Base-by-base conservation (phyloP, 2,888 invertebrate genomes). In the Psylliodes chrysocephalus region DNA sequence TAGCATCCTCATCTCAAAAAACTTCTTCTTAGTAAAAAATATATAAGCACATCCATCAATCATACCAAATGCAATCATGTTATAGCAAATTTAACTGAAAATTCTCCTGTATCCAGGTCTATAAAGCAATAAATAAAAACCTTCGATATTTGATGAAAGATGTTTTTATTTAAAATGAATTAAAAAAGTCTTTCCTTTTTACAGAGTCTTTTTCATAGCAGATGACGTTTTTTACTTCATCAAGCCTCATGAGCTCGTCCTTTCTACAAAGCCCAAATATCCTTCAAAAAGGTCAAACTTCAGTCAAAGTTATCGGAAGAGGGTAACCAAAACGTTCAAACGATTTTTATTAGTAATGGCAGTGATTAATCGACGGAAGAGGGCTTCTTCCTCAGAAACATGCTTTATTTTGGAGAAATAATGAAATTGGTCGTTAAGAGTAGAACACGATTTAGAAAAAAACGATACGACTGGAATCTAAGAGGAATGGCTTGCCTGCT, bases 301-400 rank as follows among this genome's bases (percentile, higher is more conserved):
- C 55, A 64, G 42, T 64, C 60, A 55, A 64, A 60, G 49, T 60
- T 54, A 64, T 60, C 55, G 44, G 44, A 42, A 55, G 28, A n/a
- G 44, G 30, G 60, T 25, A 55, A 46, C 54, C 49, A 42, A 55
- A 33, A 28, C 51, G 49, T 15, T 28, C n/a, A 55, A 54, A 55
- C 55, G 54, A 49, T 44, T 54, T 64, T 51, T 51, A 54, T 57
- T 30, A 22, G 19, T 47, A 40, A 44, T 61, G 61, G 62, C 63
- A 64, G 57, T 62, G 61, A 67, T 67, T 61, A 67, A 67, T 64
- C 47, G 52, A 17, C 10, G 38, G 42, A 35, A 49, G 51, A 47
- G 25, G 46, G 53, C 46, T 59, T 22, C 42, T 56, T 44, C 44
- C 44, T 17, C 44, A 10, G 44, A n/a, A 44, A 44, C n/a, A 44